These are phyloP conservation scores for Acropora yongei DNA, from an alignment of 64 coral and sea anemone species.

Conservation along the genomic window DNA sequence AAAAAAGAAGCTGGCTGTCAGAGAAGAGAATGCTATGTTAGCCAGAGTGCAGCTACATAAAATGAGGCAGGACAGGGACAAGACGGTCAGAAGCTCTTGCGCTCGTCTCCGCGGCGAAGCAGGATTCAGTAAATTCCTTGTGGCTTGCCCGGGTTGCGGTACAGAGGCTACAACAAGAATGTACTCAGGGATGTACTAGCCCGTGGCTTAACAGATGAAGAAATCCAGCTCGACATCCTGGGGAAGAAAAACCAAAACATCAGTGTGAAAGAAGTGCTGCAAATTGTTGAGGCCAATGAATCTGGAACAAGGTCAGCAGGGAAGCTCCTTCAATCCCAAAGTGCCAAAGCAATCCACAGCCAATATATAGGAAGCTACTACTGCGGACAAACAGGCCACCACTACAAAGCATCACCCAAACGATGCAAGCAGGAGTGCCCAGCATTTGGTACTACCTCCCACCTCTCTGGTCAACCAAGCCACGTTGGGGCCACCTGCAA, in stretches of 20 bases:
- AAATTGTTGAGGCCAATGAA: slow-evolving; percentile 54
- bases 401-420: not conserved
- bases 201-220: not conserved
- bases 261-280: slow-evolving; percentile 10
- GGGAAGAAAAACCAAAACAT: slow-evolving; percentile 52
- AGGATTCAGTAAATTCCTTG: slow-evolving; percentile 12
- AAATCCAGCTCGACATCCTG: slow-evolving; percentile 34
- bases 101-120: slow-evolving; percentile 27
- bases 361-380: not conserved
- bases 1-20: slow-evolving; percentile 42
- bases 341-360: slow-evolving; percentile 13
- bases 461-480: not conserved
- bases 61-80: not conserved
- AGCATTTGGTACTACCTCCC: slow-evolving; percentile 13
- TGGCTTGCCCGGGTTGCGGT: slow-evolving; percentile 15
- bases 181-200: slow-evolving; percentile 28
- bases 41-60: slow-evolving; percentile 28
- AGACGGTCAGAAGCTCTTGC: slow-evolving; percentile 6
- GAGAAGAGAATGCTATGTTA: slow-evolving; percentile 43
- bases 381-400: not conserved
- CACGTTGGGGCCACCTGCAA: slow-evolving; percentile 24
- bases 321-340: slow-evolving; percentile 21
- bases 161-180: slow-evolving; percentile 19
- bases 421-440: not conserved
- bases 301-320: slow-evolving; percentile 40